Base-by-base conservation (phyloP, 1,140 invertebrate genomes). In the Meteorus sp. region DNA sequence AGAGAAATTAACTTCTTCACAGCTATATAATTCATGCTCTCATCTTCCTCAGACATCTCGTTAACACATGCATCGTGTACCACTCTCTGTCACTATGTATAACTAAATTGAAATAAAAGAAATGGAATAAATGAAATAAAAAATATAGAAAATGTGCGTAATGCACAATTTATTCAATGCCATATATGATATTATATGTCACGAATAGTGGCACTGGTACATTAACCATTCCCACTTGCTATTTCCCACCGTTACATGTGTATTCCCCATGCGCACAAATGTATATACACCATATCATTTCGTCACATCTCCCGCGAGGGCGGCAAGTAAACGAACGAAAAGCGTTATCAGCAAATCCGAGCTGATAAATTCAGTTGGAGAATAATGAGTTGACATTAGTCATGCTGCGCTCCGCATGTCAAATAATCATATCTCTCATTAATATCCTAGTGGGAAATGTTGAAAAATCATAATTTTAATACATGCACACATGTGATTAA, bases 311-410 rank as follows among this genome's bases (percentile, higher is more conserved):
- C 63, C 60, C 65, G 33, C 58, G 31, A 62, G 41, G 19, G 44
- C 13, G 22, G 67, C 67, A 56, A 68, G 44, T n/a, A n/a, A n/a
- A n/a, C 64, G 64, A 65, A 66, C 68, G 69, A 72, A 72, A 69
- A 74, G 68, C 68, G 72, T 72, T 74, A 74, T 74, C 72, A 67
- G 65, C 35, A 54, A n/a, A 62, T 56, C 61, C 67, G 62, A 75
- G 63, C 68, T 75, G 73, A 75, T 75, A 74, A 75, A 75, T 75
- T 71, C 72, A 44, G 59, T 59, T 9, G 66, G 67, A 75, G 73
- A 75, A 73, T 74, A 74, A 75, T 72, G 71, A 73, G 71, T 64
- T 57, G 64, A 69, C 68, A 71, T 74, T 74, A 39, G 8, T 4
- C 11, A n/a, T 15, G 73, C 67, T 72, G 71, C 69, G 71, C 65